Conservation (phyloP, 2,888 invertebrate genomes). For the Rhagonycha fulva region DNA sequence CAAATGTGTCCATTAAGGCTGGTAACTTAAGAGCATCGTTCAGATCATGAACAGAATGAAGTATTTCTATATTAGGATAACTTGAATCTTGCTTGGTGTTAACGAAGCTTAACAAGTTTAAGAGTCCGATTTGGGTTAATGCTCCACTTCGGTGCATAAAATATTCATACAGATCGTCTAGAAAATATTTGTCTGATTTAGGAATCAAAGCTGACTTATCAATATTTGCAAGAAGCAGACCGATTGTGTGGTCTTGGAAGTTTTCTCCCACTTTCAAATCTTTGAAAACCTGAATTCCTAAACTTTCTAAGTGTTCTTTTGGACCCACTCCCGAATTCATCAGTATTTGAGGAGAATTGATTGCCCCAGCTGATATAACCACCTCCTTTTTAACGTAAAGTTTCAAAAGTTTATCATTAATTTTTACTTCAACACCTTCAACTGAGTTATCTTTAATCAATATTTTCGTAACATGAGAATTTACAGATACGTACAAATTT, state of each 20-base stretch:
- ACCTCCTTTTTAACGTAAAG: slow-evolving; percentile 74
- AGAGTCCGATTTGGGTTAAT: slow-evolving; percentile 53
- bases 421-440: slow-evolving; percentile 52
- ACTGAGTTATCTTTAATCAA: slow-evolving; percentile 45
- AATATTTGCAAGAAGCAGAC: background rate
- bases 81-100: slow-evolving; percentile 52
- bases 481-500: slow-evolving; percentile 63
- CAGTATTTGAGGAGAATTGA: slow-evolving; percentile 89
- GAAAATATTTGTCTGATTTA: slow-evolving; percentile 53
- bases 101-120: slow-evolving; percentile 57
- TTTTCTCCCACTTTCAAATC: slow-evolving; percentile 57
- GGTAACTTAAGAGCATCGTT: slow-evolving; percentile 23
- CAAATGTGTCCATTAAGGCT: background rate
- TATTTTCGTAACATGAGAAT: slow-evolving; percentile 60
- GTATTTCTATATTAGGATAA: slow-evolving; percentile 63
- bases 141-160: slow-evolving; percentile 56
- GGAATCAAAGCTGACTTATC: slow-evolving; percentile 58
- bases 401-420: slow-evolving; percentile 36
- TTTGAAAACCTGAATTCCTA: slow-evolving; percentile 48
- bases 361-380: slow-evolving; percentile 85
- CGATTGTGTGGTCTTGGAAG: slow-evolving; percentile 49
- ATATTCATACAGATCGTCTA: slow-evolving; percentile 53
- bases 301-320: slow-evolving; percentile 46
- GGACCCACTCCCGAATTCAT: slow-evolving; percentile 63
- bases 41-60: slow-evolving; percentile 56